Evolutionary conservation across 2,797 vertebrate genomes (phyloP), one percentile per base, ranked within the genome.

Genomic region (Alosa sapidissima): DNA sequence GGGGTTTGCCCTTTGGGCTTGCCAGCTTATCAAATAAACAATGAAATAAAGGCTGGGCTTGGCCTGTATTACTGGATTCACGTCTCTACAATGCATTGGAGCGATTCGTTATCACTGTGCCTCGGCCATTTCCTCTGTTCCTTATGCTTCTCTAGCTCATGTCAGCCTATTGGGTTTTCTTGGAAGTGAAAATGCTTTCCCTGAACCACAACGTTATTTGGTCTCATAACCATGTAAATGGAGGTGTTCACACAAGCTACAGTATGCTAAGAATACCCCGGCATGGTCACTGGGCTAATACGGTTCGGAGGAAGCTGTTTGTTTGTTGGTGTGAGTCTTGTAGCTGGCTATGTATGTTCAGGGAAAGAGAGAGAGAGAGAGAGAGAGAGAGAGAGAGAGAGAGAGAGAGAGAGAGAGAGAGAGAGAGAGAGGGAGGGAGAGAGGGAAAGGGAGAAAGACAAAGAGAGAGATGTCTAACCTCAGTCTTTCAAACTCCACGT

Each of bases 401-500:
- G 2, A 65, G 60, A 65, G 8, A 68, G 24, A 68, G 24, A 28
- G 62, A 68, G 24, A 65, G 62, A 28, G 0, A 2, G 24, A 65
- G 62, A 65, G n/a, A 65, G n/a, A 65, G 62, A 33, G 62, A n/a
- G 21, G 4, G 21, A n/a, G 21, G 4, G 21, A n/a, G 21, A n/a
- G 19, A 60, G 55, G 2, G 55, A 7, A 19, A 60, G 55, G 3
- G 21, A 60, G 21, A 60, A 5, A 60, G 19, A 60, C 1, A 60
- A 6, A 60, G 5, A 65, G 62, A 65, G 62, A 68, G 24, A 68
- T 9, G 11, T 65, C 87, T 87, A 92, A 97, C 97, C 97, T 96
- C 89, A 97, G 95, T 84, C 97, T 94, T 90, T 98, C 97, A 84
- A 98, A 96, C 90, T 97, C 97, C 90, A 96, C 96, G 0, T 97